Evolutionary conservation across 2,888 invertebrate genomes (phyloP), one percentile per base, ranked within the genome.

Genomic region (Heteromyza rotundicornis): DNA sequence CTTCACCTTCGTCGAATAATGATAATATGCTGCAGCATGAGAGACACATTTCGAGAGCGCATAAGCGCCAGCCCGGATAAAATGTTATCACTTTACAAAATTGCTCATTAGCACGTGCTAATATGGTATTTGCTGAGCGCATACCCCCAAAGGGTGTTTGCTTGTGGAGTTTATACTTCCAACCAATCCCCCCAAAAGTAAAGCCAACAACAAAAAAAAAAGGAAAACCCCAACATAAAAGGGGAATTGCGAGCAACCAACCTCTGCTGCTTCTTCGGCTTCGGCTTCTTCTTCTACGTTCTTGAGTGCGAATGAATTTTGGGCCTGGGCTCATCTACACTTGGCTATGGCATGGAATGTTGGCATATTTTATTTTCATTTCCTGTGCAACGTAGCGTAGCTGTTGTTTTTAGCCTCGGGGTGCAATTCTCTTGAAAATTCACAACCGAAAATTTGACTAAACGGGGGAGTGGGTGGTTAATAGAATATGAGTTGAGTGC

Each of bases 41-140:
- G 22, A n/a, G n/a, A n/a, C n/a, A 49, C 14, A 49, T 49, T 17
- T 49, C 49, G 22, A 49, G 24, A 24, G 27, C 40, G 40, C 40
- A n/a, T 3, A 7, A 40, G 40, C 10, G 32, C 40, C 65, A 63
- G 66, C 67, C 59, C 67, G 68, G 67, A 68, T 70, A 71, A 72
- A 70, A 70, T 71, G 68, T 75, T 74, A 74, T 75, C 75, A 75
- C 73, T 74, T 75, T 70, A 74, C 67, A 69, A 76, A 76, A 76
- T 76, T 75, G 72, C 72, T 75, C 74, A 72, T 76, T 70, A 74
- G 73, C 72, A 74, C 72, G 72, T 74, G 74, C 72, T 76, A 72
- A 76, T 74, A 64, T 57, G 64, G 62, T 52, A 40, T 47, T 47
- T 19, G 47, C 47, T 20, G 17, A 27, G 7, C 40, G 40, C 40